Evolutionary conservation across 2,797 vertebrate species (phyloP), one percentile per base, ranked within the genome.

Genomic region (Acanthis flammea): DNA sequence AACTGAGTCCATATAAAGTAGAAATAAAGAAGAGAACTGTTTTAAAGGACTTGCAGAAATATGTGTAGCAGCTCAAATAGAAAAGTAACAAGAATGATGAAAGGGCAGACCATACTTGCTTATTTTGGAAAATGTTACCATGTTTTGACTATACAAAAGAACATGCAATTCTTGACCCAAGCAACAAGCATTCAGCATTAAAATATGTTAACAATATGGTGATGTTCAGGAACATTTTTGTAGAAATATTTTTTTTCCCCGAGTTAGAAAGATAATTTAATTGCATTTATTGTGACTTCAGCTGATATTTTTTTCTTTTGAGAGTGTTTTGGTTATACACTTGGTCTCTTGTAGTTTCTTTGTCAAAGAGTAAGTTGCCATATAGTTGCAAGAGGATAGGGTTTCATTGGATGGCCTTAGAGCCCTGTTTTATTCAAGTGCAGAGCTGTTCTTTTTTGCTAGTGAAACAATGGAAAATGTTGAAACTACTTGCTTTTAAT

Each of bases 81-180:
- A 37, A 45, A 62, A 77, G 25, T 79, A 82, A 39, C 5, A 60
- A 71, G 68, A 85, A 71, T 41, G 68, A 80, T 41, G 68, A 80
- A 92, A 79, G 81, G 71, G 35, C 70, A 83, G 72, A 62, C 50
- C 2, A 27, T 71, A 5, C 12, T 60, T 19, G 30, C 42, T 77
- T 91, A 28, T 91, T 89, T 93, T 92, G 91, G 63, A 39, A 94
- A 93, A 9, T 2, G 1, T 84, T 72, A 62, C 24, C 31, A 14
- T 94, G n/a, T 73, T 90, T 84, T 86, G 90, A 42, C 86, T 91
- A 31, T 51, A n/a, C n/a, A 41, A 80, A 93, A 74, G 95, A 90
- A 86, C 78, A 65, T 73, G 13, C 44, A 65, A 14, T 90, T 91
- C 81, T 92, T 90, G 67, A 89, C 67, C n/a, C 14, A 63, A 65